Base-by-base conservation (phyloP, 2,113 vertebrate genomes). In the Pelmatolapia mariae region DNA sequence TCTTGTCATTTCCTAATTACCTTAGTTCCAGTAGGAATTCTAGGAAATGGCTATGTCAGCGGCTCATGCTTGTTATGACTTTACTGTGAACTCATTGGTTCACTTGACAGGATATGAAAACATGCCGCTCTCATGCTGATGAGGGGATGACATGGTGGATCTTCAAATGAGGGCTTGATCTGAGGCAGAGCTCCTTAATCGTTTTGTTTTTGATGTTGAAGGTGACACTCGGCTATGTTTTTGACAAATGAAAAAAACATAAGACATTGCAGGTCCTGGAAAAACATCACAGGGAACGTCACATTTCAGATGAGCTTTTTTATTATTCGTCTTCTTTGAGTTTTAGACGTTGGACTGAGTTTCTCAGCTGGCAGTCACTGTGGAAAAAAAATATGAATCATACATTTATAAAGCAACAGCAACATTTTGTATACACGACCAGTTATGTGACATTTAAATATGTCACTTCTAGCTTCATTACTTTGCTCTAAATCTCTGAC, bases 1-100 rank as follows among this genome's bases (percentile, higher is more conserved):
- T 91, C 94, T 89, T 90, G 90, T 93, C 91, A 56, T 89, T 92
- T 93, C 91, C 76, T 94, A 93, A 95, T 94, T 90, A 93, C 85
- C 80, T 90, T 50, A 9, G 88, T 82, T 91, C 91, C 92, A 78
- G 89, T 61, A 92, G 87, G 91, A 89, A 83, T 92, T 89, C 54
- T 83, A 84, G 89, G 81, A 92, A 93, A 92, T 2, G 87, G 83
- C 53, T 84, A 79, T 81, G 91, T 96, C 92, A 95, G 94, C 92
- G 10, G 2, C 86, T 81, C 47, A 53, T 12, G 22, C 26, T 88
- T 59, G 24, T 26, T 68, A 45, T 80, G 61, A 90, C 82, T 91
- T 88, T 82, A 82, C 88, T 45, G 63, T 6, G 31, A 85, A 71
- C 90, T 86, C 73, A 89, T 88, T 91, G 89, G 91, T 38, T 89